These are phyloP conservation scores for Xiphydria camelus DNA, from an alignment of 2,888 invertebrate species.

Conservation along the genomic window DNA sequence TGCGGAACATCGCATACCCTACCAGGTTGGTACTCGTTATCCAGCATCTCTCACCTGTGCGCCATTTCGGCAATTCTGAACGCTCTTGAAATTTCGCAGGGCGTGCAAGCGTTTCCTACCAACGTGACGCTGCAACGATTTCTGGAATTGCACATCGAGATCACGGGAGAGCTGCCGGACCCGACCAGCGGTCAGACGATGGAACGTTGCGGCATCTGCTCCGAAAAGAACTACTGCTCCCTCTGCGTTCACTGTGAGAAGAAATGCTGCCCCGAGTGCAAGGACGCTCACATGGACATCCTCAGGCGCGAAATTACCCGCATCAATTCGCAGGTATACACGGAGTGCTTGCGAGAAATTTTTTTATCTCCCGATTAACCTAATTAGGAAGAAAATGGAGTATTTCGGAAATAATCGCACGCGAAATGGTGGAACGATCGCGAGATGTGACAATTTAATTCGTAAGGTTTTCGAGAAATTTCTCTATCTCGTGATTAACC, in stretches of 20 bases:
- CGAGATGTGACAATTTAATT: too few relatives aligned
- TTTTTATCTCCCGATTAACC: too few relatives aligned
- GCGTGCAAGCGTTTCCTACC: conserved; percentile 84
- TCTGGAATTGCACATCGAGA: conserved; percentile 90
- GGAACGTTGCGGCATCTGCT: conserved; percentile 92
- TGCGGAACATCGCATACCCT: conserved; percentile 94
- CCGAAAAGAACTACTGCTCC: conserved; percentile 86
- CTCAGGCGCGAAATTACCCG: conserved; percentile 87
- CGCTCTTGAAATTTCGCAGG: conserved; percentile 52
- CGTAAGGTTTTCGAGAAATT: neutral
- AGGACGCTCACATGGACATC: conserved; percentile 94
- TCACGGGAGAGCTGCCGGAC: conserved; percentile 88
- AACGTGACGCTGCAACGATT: conserved; percentile 95
- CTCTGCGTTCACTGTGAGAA: conserved; percentile 96
- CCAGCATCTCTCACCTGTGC: neutral
- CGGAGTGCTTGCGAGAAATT: too few relatives aligned
- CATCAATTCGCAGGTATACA: conserved; percentile 80
- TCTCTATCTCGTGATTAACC: neutral
- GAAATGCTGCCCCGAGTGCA: conserved; percentile 95
- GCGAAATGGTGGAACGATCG: too few relatives aligned
- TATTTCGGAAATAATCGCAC: too few relatives aligned
- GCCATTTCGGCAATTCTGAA: neutral
- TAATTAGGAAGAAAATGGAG: too few relatives aligned
- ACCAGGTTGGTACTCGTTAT: conserved; percentile 73
- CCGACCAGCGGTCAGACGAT: conserved; percentile 89